Evolutionary conservation across 2,797 vertebrate species (phyloP).

Genomic region (Karalla daura): DNA sequence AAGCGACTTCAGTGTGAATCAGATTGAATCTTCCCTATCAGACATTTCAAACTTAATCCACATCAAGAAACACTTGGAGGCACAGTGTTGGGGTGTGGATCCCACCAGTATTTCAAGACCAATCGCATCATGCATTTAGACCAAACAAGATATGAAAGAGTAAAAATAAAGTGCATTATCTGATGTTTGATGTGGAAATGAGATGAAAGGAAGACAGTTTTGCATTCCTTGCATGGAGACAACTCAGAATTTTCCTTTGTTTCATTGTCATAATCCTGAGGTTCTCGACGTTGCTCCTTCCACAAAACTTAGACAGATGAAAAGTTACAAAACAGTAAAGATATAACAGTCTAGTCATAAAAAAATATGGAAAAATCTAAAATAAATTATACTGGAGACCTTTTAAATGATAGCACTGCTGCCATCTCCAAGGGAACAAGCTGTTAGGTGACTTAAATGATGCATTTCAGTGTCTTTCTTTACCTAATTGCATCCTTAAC

Average conservation of each 20-base stretch:
- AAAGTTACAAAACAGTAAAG: neutral
- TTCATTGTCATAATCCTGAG: too few species aligned
- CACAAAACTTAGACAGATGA: too few species aligned
- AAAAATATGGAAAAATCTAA: neutral
- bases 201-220: conserved; percentile 9
- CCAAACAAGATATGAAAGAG: neutral
- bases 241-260: neutral
- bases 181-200: conserved; percentile 13
- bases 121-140: conserved; percentile 6
- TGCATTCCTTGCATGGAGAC: neutral
- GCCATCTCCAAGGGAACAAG: neutral
- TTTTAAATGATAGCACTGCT: neutral
- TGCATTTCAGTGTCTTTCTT: too few species aligned
- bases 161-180: neutral
- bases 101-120: neutral
- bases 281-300: too few species aligned
- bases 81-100: neutral
- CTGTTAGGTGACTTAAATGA: too few species aligned
- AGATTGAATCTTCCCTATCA: neutral
- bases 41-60: neutral
- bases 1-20: neutral
- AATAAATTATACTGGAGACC: neutral
- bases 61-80: neutral
- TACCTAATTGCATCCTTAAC: too few species aligned
- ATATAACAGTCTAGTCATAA: too few species aligned